Conservation (phyloP, 2,888 invertebrate species). For the Pheosia gnoma region DNA sequence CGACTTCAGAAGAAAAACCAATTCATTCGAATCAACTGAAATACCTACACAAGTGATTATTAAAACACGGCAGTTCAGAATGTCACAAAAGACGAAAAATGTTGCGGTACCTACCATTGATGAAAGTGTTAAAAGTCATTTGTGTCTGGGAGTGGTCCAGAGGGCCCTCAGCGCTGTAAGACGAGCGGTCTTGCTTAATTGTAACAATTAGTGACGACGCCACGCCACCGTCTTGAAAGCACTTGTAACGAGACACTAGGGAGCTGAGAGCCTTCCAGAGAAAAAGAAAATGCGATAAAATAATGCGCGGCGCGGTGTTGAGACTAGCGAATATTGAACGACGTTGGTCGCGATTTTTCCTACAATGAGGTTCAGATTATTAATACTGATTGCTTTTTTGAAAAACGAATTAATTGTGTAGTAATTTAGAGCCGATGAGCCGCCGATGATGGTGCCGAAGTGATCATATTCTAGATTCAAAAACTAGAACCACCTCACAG, state of each 20-base stretch:
- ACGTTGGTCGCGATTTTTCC: no score
- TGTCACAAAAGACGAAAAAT: background rate
- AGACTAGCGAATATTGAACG: background rate
- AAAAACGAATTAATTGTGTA: no score
- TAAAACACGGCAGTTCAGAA: background rate
- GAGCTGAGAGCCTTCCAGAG: background rate
- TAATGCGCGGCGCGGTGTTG: background rate
- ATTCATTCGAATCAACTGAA: background rate
- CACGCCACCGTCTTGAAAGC: background rate
- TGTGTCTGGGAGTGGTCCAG: background rate
- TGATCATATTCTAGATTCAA: no score
- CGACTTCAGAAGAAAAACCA: no score
- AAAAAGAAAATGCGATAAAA: background rate
- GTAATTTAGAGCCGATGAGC: no score
- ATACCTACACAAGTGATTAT: background rate
- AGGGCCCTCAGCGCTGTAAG: conserved; percentile 1
- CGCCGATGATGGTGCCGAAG: no score
- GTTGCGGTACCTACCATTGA: background rate
- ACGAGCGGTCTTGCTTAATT: conserved; percentile 1
- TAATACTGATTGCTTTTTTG: no score
- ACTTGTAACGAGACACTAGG: conserved; percentile 2
- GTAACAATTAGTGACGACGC: background rate
- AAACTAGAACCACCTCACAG: no score
- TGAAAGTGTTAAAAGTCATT: conserved; percentile 4
- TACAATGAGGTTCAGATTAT: no score